These are phyloP conservation scores for Triplophysa rosa DNA, from an alignment of 2,113 vertebrate species.

Conservation along the genomic window DNA sequence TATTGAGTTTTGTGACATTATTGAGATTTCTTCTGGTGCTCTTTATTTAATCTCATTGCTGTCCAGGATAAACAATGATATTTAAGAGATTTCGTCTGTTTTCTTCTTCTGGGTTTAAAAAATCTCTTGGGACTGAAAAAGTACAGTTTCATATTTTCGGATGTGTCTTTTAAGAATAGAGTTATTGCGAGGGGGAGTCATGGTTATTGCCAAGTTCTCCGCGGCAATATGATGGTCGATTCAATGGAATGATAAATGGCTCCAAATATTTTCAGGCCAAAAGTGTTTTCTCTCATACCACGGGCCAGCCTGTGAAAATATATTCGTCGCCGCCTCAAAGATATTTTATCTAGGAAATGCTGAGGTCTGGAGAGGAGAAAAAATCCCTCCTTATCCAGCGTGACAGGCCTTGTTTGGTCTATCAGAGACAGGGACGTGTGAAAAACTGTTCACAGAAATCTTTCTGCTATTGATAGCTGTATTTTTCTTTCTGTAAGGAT, in stretches of 20 bases:
- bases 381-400: constrained; percentile 48
- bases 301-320: constrained; percentile 27
- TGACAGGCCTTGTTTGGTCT: constrained; percentile 43
- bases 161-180: constrained; percentile 20
- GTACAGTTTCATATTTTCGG: constrained; percentile 24
- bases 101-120: background rate
- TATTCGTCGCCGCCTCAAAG: constrained; percentile 22
- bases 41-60: no score
- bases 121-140: background rate
- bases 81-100: no score
- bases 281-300: background rate
- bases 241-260: constrained; percentile 36
- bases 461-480: constrained; percentile 55
- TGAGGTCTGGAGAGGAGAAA: constrained; percentile 27
- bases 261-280: background rate
- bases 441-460: constrained; percentile 34
- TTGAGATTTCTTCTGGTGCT: no score
- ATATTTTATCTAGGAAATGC: constrained; percentile 18
- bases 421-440: constrained; percentile 38
- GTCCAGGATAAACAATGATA: no score
- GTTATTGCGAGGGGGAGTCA: background rate
- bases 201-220: constrained; percentile 15
- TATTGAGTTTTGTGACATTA: no score
- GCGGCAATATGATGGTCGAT: constrained; percentile 30
- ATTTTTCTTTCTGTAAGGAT: constrained; percentile 55